Conservation (phyloP, 2,113 vertebrate genomes). For the Bothrops jararaca region DNA sequence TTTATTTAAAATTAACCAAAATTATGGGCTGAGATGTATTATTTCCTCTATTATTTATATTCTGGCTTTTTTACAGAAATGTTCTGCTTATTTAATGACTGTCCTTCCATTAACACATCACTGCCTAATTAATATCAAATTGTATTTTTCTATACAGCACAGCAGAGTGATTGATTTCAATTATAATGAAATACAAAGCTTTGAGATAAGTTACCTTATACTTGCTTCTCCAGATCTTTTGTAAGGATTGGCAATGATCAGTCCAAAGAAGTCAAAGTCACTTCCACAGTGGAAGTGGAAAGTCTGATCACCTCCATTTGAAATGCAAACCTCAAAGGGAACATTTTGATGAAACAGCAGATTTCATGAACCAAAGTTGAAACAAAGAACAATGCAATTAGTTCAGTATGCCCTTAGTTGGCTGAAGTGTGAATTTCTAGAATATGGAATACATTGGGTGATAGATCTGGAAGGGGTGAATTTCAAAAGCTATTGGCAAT, state of each 20-base stretch:
- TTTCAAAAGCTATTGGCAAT: neutral
- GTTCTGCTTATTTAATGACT: neutral
- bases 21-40: neutral
- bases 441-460: neutral
- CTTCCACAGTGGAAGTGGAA: neutral
- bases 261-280: neutral
- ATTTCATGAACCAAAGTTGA: neutral
- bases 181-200: neutral
- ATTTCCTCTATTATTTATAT: neutral
- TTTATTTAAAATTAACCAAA: neutral
- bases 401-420: neutral
- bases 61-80: neutral
- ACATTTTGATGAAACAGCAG: neutral
- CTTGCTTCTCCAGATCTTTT: neutral
- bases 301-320: neutral
- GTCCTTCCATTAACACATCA: neutral
- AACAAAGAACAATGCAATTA: neutral
- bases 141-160: neutral
- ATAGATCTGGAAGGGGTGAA: neutral
- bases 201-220: neutral
- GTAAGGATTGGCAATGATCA: neutral
- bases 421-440: neutral
- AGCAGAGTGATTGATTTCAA: neutral
- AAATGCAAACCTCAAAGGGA: neutral
- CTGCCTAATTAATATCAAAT: constrained; percentile 4